phyloP scores from a whole-genome alignment of 64 coral and sea anemone genomes.

The Trachythela sp. region DNA sequence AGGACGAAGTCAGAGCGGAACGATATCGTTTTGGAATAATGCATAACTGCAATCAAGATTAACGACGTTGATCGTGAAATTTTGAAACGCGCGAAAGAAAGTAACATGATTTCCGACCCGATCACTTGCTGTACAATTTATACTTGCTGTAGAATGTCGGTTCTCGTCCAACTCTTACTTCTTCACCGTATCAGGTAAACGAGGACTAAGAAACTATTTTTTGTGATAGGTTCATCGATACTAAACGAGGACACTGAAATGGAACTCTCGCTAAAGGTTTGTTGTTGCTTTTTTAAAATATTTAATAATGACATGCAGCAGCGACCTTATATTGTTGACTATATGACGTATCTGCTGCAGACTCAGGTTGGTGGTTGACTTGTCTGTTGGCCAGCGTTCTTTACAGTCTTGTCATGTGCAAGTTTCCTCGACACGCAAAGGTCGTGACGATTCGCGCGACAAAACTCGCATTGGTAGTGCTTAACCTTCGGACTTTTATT shows the following conservation, averaged over 20 bases:
- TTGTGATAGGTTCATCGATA: not conserved
- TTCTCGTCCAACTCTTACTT: too few relatives aligned
- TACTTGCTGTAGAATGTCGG: too few relatives aligned
- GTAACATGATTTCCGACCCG: too few relatives aligned
- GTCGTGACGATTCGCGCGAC: not conserved
- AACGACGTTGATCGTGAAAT: too few relatives aligned
- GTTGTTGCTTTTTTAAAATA: not conserved
- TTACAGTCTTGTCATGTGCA: not conserved
- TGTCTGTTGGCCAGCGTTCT: not conserved
- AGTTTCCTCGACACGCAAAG: not conserved
- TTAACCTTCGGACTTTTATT: not conserved
- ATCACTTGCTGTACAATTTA: too few relatives aligned
- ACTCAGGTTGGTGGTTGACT: not conserved
- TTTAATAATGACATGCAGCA: not conserved
- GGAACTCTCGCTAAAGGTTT: not conserved
- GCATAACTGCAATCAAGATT: too few relatives aligned
- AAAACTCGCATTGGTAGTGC: constrained; percentile 2
- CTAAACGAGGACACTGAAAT: not conserved
- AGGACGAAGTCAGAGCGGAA: too few relatives aligned
- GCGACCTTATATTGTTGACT: not conserved
- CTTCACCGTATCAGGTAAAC: not conserved
- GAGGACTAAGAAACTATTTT: not conserved
- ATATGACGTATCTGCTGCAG: not conserved
- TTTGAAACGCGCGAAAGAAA: too few relatives aligned
- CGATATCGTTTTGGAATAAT: too few relatives aligned